Evolutionary conservation across 2,888 invertebrate genomes (phyloP), one percentile per base, ranked within the genome.

Genomic region (Diadegma fenestrale): DNA sequence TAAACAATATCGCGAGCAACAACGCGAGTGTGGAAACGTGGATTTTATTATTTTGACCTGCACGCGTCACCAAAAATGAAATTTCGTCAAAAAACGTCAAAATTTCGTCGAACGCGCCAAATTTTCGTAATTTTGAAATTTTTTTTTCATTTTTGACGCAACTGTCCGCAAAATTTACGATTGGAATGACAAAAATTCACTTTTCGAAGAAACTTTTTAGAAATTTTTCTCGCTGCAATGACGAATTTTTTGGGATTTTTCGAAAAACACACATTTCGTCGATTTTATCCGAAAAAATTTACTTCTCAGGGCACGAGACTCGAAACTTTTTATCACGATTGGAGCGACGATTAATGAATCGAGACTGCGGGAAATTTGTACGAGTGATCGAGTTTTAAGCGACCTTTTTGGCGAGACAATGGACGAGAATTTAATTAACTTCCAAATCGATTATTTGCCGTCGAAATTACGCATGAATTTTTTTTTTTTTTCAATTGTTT

Each of bases 181-280:
- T n/a, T n/a, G n/a, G 33, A 71, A 71, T 48, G 33, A 33, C 33
- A 6, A 10, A 10, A 0, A n/a, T n/a, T n/a, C n/a, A n/a, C n/a
- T n/a, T n/a, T n/a, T n/a, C n/a, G n/a, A n/a, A n/a, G n/a, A n/a
- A n/a, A n/a, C n/a, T n/a, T n/a, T n/a, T n/a, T n/a, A n/a, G n/a
- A n/a, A n/a, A n/a, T n/a, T n/a, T n/a, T n/a, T n/a, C n/a, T n/a
- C n/a, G n/a, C n/a, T n/a, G n/a, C n/a, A n/a, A n/a, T n/a, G n/a
- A n/a, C n/a, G n/a, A n/a, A n/a, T n/a, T n/a, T n/a, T n/a, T n/a
- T n/a, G n/a, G n/a, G n/a, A n/a, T n/a, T n/a, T n/a, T n/a, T n/a
- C n/a, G n/a, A 61, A 64, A 64, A 64, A 41, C 41, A 41, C 33
- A 33, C 33, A n/a, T n/a, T n/a, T n/a, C n/a, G n/a, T n/a, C n/a